These are phyloP conservation scores for Mallateleia sp. DNA, from an alignment of 2,888 invertebrate genomes.

Conservation along the genomic window DNA sequence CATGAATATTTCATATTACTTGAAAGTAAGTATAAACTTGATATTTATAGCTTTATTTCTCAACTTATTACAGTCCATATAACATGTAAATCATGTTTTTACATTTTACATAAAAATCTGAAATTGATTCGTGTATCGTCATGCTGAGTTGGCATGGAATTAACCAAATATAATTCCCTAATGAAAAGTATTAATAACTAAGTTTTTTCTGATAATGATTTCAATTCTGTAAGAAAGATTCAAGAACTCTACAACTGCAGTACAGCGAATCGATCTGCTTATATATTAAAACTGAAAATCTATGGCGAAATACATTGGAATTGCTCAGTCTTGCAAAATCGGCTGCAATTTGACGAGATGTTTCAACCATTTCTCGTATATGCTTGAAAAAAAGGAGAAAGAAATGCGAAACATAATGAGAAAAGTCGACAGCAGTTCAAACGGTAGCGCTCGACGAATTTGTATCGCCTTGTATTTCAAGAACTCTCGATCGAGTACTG, in stretches of 20 bases:
- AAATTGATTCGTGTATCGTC: too few relatives aligned
- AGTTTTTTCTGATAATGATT: conserved; percentile 27
- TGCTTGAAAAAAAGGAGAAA: conserved; percentile 41
- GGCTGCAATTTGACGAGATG: conserved; percentile 26
- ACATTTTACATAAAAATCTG: too few relatives aligned
- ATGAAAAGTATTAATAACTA: too few relatives aligned
- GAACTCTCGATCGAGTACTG: conserved; percentile 53
- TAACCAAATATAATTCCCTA: too few relatives aligned
- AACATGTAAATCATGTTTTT: too few relatives aligned
- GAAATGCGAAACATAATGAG: conserved; percentile 69
- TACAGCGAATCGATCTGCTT: conserved; percentile 59
- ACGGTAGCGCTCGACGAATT: conserved; percentile 56
- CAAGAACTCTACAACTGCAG: conserved; percentile 46
- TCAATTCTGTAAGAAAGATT: conserved; percentile 24
- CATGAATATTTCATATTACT: too few relatives aligned
- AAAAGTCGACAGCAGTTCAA: conserved; percentile 64
- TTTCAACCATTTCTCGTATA: conserved; percentile 31
- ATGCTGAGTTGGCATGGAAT: too few relatives aligned
- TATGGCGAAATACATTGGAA: conserved; percentile 15
- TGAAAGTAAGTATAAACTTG: too few relatives aligned
- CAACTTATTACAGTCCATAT: too few relatives aligned
- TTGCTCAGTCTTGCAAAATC: conserved; percentile 63
- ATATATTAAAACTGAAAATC: conserved; percentile 54
- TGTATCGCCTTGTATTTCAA: conserved; percentile 51
- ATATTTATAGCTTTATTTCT: too few relatives aligned